Percentiles rank a stretch among this genome's conserved stretches.
Evolutionary conservation across 2,888 invertebrate genomes (phyloP).

Genomic region (Dorcus parallelipipedus): DNA sequence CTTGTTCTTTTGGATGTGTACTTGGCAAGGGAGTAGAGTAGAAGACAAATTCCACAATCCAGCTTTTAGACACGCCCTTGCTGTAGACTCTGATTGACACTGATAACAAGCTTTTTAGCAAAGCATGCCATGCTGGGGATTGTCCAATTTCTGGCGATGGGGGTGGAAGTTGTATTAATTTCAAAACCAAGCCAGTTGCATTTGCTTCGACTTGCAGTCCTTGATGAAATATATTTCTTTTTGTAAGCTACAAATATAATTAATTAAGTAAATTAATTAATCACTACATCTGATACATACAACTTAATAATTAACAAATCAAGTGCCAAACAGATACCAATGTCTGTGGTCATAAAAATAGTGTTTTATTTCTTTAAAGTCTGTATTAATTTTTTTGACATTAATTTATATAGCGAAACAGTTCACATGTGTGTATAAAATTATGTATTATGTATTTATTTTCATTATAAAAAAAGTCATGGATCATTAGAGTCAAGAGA

Average conservation of each 20-base stretch:
- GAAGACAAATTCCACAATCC: constrained; percentile 90
- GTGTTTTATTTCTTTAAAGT: no score
- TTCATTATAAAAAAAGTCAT: no score
- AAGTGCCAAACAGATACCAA: no score
- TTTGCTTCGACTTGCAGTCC: constrained; percentile 91
- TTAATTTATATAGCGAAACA: no score
- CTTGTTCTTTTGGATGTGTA: constrained; percentile 79
- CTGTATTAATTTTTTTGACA: no score
- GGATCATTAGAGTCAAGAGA: no score
- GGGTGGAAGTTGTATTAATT: constrained; percentile 72
- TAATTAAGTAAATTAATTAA: not conserved
- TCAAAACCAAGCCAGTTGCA: constrained; percentile 79
- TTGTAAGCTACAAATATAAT: constrained; percentile 58
- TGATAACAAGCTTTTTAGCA: constrained; percentile 77
- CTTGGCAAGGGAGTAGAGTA: constrained; percentile 77
- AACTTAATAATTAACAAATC: not conserved
- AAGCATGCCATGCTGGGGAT: constrained; percentile 62
- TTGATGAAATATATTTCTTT: constrained; percentile 83
- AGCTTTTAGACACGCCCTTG: constrained; percentile 71
- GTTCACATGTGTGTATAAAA: no score
- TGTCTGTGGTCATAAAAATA: no score
- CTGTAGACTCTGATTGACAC: constrained; percentile 80
- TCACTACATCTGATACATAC: not conserved
- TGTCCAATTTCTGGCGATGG: constrained; percentile 53
- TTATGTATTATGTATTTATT: no score